phyloP scores from a whole-genome alignment of 2,888 invertebrate genomes.

The Agonopterix arenella region DNA sequence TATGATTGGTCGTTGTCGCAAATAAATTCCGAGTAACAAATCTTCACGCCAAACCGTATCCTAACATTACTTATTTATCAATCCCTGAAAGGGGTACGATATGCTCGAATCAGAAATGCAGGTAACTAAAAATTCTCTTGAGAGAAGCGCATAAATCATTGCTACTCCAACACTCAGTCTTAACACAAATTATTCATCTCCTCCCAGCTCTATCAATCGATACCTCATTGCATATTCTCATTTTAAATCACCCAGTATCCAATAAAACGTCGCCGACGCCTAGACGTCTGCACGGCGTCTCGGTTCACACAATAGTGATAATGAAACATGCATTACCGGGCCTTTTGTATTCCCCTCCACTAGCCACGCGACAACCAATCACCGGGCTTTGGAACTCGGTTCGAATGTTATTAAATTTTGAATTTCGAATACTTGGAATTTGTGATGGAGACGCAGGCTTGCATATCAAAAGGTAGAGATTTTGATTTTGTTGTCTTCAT shows the following conservation, averaged over 20 bases:
- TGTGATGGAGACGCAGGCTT: too few relatives aligned
- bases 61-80: too few relatives aligned
- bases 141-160: constrained; percentile 20
- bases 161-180: constrained; percentile 20
- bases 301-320: constrained; percentile 44
- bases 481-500: too few relatives aligned
- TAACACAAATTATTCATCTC: constrained; percentile 12
- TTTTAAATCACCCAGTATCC: constrained; percentile 41
- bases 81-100: too few relatives aligned
- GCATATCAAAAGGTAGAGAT: too few relatives aligned
- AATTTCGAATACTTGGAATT: background rate
- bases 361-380: constrained; percentile 33
- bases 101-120: background rate
- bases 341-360: constrained; percentile 34
- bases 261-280: constrained; percentile 27
- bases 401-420: constrained; percentile 36
- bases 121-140: background rate
- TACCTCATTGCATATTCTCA: constrained; percentile 55
- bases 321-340: constrained; percentile 49
- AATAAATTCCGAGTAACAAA: too few relatives aligned
- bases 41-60: too few relatives aligned
- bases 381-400: constrained; percentile 25
- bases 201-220: constrained; percentile 30
- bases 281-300: constrained; percentile 48
- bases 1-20: too few relatives aligned